These are phyloP conservation scores for Globodera rostochiensis DNA, from an alignment of 1,140 invertebrate species.

Conservation along the genomic window DNA sequence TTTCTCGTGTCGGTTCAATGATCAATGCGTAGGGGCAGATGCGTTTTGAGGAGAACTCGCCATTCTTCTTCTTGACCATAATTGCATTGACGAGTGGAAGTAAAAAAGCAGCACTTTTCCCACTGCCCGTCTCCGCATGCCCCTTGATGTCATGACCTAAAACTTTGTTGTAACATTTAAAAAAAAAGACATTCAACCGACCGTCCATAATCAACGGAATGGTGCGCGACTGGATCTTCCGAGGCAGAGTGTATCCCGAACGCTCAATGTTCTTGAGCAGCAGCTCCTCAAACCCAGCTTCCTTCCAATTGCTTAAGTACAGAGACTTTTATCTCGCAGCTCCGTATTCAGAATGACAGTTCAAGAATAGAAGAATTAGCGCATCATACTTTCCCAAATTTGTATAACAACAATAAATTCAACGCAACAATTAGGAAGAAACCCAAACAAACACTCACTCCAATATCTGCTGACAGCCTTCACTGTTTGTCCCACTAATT, in stretches of 20 bases:
- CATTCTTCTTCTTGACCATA: constrained; percentile 73
- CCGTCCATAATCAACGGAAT: constrained; percentile 45
- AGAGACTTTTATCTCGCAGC: background rate
- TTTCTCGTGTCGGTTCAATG: constrained; percentile 90
- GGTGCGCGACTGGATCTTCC: constrained; percentile 39
- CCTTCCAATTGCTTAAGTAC: constrained; percentile 35
- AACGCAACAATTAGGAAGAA: background rate
- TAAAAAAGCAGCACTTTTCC: constrained; percentile 94
- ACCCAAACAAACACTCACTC: constrained; percentile 4
- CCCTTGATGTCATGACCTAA: constrained; percentile 56
- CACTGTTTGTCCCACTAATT: constrained; percentile 25
- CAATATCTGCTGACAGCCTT: constrained; percentile 1
- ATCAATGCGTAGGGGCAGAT: constrained; percentile 89
- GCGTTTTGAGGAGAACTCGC: constrained; percentile 73
- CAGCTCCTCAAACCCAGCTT: constrained; percentile 29
- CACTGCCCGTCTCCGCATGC: constrained; percentile 69
- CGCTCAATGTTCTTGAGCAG: constrained; percentile 36
- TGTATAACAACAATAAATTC: too few relatives aligned
- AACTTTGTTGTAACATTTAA: background rate
- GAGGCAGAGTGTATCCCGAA: constrained; percentile 29
- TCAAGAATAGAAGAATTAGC: too few relatives aligned
- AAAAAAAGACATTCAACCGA: background rate
- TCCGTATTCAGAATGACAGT: background rate
- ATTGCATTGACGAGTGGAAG: constrained; percentile 93
- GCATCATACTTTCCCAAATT: too few relatives aligned